Percentiles rank a stretch among this genome's conserved stretches.
Conservation (phyloP, 2,113 vertebrate genomes). For the Ivindomyrus marchei region DNA sequence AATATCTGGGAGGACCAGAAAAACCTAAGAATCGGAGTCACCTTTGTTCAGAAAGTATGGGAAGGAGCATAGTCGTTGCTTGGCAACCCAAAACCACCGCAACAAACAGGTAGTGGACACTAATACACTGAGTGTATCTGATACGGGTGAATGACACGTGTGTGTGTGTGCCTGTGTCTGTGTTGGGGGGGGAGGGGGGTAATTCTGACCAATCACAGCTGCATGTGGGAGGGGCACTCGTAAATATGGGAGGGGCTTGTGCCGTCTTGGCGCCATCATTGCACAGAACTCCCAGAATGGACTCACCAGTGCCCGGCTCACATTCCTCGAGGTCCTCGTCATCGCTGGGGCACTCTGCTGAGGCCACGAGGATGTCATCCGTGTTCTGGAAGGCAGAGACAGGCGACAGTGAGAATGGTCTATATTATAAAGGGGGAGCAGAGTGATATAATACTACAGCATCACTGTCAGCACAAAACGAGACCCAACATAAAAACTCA, state of each 20-base stretch:
- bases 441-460: neutral
- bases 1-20: neutral
- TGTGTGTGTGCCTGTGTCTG: neutral
- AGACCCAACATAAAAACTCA: neutral
- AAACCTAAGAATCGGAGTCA: neutral
- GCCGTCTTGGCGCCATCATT: neutral
- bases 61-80: neutral
- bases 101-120: neutral
- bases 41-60: neutral
- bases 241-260: neutral
- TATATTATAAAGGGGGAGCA: neutral
- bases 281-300: constrained; percentile 1
- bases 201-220: constrained; percentile 20
- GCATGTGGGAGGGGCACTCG: neutral
- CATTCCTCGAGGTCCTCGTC: constrained; percentile 93
- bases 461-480: neutral
- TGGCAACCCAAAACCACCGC: no score
- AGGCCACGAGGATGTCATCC: constrained; percentile 87
- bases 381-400: constrained; percentile 69
- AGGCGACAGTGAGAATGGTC: neutral
- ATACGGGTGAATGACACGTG: neutral
- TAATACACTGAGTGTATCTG: neutral
- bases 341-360: constrained; percentile 90
- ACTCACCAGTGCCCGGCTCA: constrained; percentile 91
- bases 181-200: neutral